Evolutionary conservation across 1,140 invertebrate species (phyloP), one percentile per base, ranked within the genome.

Genomic region (Cyclargus thomasi): DNA sequence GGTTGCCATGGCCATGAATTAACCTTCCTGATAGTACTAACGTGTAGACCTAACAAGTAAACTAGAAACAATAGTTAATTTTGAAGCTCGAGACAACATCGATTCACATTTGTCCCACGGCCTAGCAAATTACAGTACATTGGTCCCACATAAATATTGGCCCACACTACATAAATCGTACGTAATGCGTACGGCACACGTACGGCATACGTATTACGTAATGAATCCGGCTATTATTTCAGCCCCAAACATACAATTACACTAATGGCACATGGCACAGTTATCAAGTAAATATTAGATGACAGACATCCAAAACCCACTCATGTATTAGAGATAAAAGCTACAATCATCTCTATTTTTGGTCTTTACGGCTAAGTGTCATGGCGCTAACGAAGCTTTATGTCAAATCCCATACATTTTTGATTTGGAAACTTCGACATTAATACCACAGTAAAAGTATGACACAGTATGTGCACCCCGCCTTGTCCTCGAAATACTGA

Each of bases 261-360:
- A 47, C 11, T 47, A 47, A 47, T 16, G 39, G 39, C 14, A 47
- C 39, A 47, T 47, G 11, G 39, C 29, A 47, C 39, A 47, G 39
- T 47, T 47, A 47, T 47, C 39, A 11, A 47, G 39, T 47, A 47
- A 47, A 47, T 47, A 47, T 47, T 47, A 47, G 39, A 47, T 47
- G 39, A 47, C 10, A 11, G 39, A 47, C 39, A 47, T 47, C 10
- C 10, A 47, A 47, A 47, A 47, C 39, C 10, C 11, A 11, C 2
- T 47, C 39, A 8, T 2, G 39, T 47, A 29, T 1, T 29, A 29
- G 0, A 29, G 29, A 29, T 29, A 29, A 29, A 29, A 29, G 29
- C 29, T 29, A 29, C 29, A 29, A 29, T 29, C 29, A 29, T 5
- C 29, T 1, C 1, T 29, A 29, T 29, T 29, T 29, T 8, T 29